These are phyloP conservation scores for Phenganax stokvisi DNA, from an alignment of 92 coral and sea anemone genomes.

Conservation along the genomic window DNA sequence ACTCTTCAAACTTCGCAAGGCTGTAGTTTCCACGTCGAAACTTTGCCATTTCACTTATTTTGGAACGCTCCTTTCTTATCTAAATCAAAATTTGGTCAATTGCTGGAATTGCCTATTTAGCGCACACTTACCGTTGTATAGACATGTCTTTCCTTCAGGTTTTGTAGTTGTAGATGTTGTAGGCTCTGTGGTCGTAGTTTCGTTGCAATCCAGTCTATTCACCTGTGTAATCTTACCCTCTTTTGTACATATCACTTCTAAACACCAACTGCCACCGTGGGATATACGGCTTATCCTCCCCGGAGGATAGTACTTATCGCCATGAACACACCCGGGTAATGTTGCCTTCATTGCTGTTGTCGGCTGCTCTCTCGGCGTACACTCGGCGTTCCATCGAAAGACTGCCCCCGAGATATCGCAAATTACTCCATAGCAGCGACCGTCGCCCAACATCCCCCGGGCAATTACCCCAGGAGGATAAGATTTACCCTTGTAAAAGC, in stretches of 20 bases:
- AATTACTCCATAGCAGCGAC: constrained; percentile 20
- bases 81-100: no score
- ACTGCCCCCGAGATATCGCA: constrained; percentile 15
- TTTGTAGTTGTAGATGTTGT: neutral
- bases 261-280: constrained; percentile 13
- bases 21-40: no score
- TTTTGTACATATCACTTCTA: constrained; percentile 27
- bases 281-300: constrained; percentile 28
- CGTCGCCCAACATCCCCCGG: neutral
- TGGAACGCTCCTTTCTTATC: no score
- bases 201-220: neutral
- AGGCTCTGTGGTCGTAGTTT: neutral
- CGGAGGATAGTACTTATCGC: constrained; percentile 34
- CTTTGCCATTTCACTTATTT: no score
- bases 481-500: constrained; percentile 13
- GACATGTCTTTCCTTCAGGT: neutral
- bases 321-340: constrained; percentile 31
- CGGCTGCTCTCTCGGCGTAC: constrained; percentile 3
- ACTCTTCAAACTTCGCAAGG: no score
- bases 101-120: neutral
- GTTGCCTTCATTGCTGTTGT: constrained; percentile 18
- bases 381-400: constrained; percentile 2
- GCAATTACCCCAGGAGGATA: constrained; percentile 28
- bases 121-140: constrained; percentile 18
- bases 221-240: constrained; percentile 9